Conservation (phyloP, 1,140 invertebrate genomes). For the Heliconius congener region DNA sequence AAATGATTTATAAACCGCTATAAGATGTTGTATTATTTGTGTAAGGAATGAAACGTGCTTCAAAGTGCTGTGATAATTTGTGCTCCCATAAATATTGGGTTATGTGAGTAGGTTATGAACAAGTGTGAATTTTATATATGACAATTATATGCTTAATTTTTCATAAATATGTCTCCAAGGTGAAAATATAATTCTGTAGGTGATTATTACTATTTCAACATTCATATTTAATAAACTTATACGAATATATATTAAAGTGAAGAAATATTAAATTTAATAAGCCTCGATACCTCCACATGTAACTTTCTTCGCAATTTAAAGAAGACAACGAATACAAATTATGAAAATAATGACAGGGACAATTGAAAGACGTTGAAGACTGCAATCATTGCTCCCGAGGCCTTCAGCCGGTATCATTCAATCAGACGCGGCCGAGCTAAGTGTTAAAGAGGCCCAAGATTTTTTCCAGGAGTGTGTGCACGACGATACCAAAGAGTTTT, state of each 20-base stretch:
- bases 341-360: neutral
- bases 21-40: conserved; percentile 37
- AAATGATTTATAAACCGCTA: conserved; percentile 35
- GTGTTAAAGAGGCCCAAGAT: conserved; percentile 58
- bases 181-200: neutral
- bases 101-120: neutral
- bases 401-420: conserved; percentile 47
- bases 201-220: neutral
- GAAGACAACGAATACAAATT: neutral
- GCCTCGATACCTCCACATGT: neutral
- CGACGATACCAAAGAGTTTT: conserved; percentile 62
- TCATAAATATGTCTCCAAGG: neutral
- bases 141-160: neutral
- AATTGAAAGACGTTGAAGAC: conserved; percentile 13
- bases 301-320: neutral
- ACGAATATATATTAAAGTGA: neutral
- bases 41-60: conserved; percentile 30
- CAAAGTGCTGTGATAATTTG: conserved; percentile 39
- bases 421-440: conserved; percentile 58
- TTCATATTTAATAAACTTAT: neutral
- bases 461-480: conserved; percentile 58
- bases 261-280: neutral
- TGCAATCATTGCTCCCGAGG: conserved; percentile 21
- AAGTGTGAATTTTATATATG: conserved; percentile 17
- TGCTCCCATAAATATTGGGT: conserved; percentile 29